A percentile compares a stretch with the other conserved stretches of the same genome.
phyloP scores from a whole-genome alignment of 2,888 invertebrate genomes.

The Lasioglossum calceatum region DNA sequence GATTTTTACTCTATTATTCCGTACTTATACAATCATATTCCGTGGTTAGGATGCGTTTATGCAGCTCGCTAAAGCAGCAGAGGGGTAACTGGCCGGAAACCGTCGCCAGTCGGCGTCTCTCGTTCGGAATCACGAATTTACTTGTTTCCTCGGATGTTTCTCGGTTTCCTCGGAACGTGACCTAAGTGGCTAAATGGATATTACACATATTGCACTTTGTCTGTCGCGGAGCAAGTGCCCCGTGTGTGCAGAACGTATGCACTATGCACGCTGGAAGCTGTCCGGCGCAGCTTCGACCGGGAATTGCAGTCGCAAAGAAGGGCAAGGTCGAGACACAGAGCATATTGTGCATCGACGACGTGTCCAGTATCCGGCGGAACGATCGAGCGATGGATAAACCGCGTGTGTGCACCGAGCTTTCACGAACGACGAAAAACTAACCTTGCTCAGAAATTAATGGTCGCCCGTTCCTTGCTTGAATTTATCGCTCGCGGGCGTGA shows the following conservation, averaged over 20 bases:
- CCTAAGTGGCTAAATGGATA: slow-evolving; percentile 40
- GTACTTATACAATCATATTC: neutral
- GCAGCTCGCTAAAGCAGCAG: neutral
- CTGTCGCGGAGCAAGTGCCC: slow-evolving; percentile 12
- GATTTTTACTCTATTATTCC: too few species aligned
- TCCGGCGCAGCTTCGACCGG: slow-evolving; percentile 40
- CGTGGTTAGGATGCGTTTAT: neutral
- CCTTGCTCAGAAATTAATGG: slow-evolving; percentile 42
- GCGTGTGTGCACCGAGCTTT: slow-evolving; percentile 8
- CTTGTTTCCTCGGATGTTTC: slow-evolving; percentile 13
- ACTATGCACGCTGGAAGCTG: slow-evolving; percentile 34
- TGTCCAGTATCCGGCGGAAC: slow-evolving; percentile 31
- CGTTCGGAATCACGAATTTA: slow-evolving; percentile 46
- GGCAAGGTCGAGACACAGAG: slow-evolving; percentile 55
- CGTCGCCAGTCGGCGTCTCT: neutral
- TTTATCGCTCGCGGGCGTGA: slow-evolving; percentile 12
- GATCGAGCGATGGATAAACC: slow-evolving; percentile 45
- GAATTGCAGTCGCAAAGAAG: slow-evolving; percentile 53
- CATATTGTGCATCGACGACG: slow-evolving; percentile 39
- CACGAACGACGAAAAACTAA: slow-evolving; percentile 30
- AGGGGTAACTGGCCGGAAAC: slow-evolving; percentile 25
- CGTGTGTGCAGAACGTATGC: neutral
- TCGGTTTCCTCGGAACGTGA: slow-evolving; percentile 1
- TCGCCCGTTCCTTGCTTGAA: neutral
- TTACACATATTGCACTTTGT: slow-evolving; percentile 34